Evolutionary conservation across 2,113 vertebrate genomes (phyloP), one percentile per base, ranked within the genome.

Genomic region (Mystacornis crossleyi): DNA sequence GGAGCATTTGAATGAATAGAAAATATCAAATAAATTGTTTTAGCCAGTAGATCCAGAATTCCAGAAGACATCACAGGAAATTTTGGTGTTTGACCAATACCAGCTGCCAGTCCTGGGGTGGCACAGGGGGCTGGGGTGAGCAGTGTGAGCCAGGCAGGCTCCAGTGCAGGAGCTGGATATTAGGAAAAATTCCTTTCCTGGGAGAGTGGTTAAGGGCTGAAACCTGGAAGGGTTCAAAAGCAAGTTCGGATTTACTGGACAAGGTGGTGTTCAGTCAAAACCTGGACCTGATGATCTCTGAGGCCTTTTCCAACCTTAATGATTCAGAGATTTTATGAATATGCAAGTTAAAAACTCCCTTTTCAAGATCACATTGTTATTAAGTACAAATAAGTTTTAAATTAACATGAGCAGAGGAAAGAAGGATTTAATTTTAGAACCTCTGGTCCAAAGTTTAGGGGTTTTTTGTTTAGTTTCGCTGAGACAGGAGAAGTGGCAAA

Each of bases 201-300:
- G 31, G 42, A 47, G 42, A 43, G 31, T 24, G 21, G 21, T 66
- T 13, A 9, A 18, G 42, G 33, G n/a, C 13, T 25, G 64, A 18
- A 25, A 66, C 29, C 64, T 45, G 42, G 31, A n/a, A n/a, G 43
- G 21, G 43, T 9, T 18, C 43, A 13, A 26, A 65, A 66, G 16
- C 1, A 5, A 24, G 11, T 47, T n/a, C 1, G 1, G 43, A n/a
- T 66, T 66, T 66, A n/a, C 10, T 25, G 9, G 16, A 25, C 21
- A 13, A 18, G 21, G 40, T 33, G 29, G 10, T 33, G 14, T 47
- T n/a, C 31, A 47, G 42, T 47, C 31, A 18, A 17, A 65, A 33
- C 4, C 5, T 65, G 62, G 40, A 45, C 62, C 40, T 45, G 62
- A 23, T 47, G 21, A 13, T 45, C 19, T 18, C 45, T 17, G 31